Percentiles rank a stretch among this genome's conserved stretches.
phyloP scores from a whole-genome alignment of 2,113 vertebrate species.

The Typhlomys cinereus region DNA sequence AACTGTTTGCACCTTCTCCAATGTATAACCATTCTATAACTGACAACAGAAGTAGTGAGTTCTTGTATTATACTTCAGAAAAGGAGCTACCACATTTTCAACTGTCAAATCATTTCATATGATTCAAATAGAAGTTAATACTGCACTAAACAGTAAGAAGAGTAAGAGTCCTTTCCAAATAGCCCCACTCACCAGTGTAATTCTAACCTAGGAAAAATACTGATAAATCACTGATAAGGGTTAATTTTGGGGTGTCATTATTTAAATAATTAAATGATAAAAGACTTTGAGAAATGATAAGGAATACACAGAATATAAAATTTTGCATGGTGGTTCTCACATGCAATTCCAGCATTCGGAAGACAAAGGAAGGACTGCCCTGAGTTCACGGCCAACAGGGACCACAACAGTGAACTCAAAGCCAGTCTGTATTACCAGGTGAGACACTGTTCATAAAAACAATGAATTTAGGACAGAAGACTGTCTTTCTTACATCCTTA shows the following conservation, averaged over 20 bases:
- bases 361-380: background rate
- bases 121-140: background rate
- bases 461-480: background rate
- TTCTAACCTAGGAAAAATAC: background rate
- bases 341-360: background rate
- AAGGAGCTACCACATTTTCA: background rate
- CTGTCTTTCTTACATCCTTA: slow-evolving; percentile 21
- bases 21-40: background rate
- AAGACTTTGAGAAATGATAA: slow-evolving; percentile 1
- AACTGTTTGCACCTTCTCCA: background rate
- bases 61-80: background rate
- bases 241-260: slow-evolving; percentile 13
- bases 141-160: background rate
- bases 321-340: background rate
- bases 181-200: background rate
- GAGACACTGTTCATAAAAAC: no score
- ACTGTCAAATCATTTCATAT: background rate
- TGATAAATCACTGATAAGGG: background rate
- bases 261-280: slow-evolving; percentile 36
- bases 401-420: background rate
- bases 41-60: slow-evolving; percentile 20
- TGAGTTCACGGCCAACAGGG: background rate
- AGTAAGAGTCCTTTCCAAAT: background rate
- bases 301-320: slow-evolving; percentile 3
- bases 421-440: background rate